Conservation (phyloP, 2,797 vertebrate species). For the Pangasius djambal region DNA sequence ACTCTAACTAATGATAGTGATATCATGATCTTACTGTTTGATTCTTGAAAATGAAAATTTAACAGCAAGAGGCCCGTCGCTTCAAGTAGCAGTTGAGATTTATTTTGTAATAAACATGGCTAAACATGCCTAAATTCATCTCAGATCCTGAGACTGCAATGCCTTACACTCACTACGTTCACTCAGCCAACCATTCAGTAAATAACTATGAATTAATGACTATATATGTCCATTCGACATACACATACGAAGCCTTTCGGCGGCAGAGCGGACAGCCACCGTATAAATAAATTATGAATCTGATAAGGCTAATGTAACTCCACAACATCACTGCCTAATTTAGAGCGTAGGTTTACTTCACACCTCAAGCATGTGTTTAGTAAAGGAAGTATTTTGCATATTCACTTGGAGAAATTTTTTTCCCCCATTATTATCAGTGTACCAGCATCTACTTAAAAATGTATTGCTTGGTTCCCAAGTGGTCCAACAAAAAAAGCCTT, state of each 20-base stretch:
- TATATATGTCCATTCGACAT: conserved; percentile 44
- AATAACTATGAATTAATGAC: conserved; percentile 47
- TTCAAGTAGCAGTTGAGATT: background rate
- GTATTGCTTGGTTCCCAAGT: conserved; percentile 1
- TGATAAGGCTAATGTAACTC: conserved; percentile 62
- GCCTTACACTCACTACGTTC: conserved; percentile 46
- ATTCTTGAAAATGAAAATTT: background rate
- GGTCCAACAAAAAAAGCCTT: background rate
- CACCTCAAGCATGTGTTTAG: conserved; percentile 37
- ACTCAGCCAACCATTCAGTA: conserved; percentile 34
- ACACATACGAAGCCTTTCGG: conserved; percentile 26
- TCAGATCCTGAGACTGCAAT: background rate
- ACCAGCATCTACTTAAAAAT: conserved; percentile 13
- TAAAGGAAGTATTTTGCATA: conserved; percentile 15
- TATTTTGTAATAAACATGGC: background rate
- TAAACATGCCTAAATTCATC: background rate
- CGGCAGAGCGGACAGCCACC: conserved; percentile 46
- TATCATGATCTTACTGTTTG: background rate
- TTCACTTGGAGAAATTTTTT: conserved; percentile 20
- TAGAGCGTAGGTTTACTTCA: conserved; percentile 39
- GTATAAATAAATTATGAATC: conserved; percentile 55
- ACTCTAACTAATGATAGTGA: background rate
- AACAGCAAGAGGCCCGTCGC: background rate
- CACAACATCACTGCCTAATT: conserved; percentile 46
- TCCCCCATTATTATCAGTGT: background rate